phyloP scores from a whole-genome alignment of 2,888 invertebrate genomes.

The Sericinus montela region DNA sequence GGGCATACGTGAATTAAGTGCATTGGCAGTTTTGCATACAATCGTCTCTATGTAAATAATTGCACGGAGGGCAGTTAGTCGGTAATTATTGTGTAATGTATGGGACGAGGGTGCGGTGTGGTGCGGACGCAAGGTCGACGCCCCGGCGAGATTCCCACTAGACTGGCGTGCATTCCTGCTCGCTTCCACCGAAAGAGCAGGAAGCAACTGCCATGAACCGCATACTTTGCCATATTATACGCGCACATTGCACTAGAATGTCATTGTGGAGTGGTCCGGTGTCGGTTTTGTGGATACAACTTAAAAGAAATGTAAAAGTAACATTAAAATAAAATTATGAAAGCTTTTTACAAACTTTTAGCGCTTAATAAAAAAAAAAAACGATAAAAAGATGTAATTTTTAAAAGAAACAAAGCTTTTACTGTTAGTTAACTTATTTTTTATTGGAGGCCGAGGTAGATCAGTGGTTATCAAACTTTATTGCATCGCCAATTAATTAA shows the following conservation, averaged over 20 bases:
- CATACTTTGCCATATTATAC: constrained; percentile 5
- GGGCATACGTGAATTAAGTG: constrained; percentile 5
- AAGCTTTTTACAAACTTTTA: no score
- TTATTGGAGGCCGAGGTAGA: no score
- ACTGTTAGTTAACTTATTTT: no score
- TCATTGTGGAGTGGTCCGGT: not conserved
- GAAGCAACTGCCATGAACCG: constrained; percentile 8
- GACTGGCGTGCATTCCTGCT: constrained; percentile 61
- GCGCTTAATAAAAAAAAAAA: no score
- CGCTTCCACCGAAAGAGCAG: constrained; percentile 29
- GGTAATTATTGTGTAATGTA: constrained; percentile 13
- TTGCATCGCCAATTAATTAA: no score
- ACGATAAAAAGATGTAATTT: no score
- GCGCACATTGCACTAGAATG: constrained; percentile 10
- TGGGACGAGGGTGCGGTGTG: constrained; percentile 39
- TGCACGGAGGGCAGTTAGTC: constrained; percentile 7
- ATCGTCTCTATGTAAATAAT: constrained; percentile 9
- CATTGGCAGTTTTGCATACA: constrained; percentile 14
- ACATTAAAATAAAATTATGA: no score
- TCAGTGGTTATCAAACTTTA: no score
- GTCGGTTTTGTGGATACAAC: not conserved
- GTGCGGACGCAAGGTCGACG: constrained; percentile 56
- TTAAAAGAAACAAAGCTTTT: no score
- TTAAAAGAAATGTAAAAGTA: no score
- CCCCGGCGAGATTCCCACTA: constrained; percentile 51